These are phyloP conservation scores for Phalera bucephala DNA, from an alignment of 2,888 invertebrate genomes.

Conservation along the genomic window DNA sequence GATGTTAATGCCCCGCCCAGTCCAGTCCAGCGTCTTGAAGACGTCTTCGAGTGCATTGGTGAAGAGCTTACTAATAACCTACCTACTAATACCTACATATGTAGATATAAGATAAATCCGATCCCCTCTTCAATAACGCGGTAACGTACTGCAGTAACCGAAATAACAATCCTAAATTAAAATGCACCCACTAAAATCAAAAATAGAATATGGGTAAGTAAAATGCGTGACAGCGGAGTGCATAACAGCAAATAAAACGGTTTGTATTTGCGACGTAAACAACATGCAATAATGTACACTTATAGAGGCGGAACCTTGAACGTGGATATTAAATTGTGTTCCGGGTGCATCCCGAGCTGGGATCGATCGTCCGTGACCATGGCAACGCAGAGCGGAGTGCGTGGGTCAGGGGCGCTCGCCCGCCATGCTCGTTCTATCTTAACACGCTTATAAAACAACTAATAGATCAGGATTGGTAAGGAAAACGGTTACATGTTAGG, in stretches of 20 bases:
- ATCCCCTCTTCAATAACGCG: conserved; percentile 1
- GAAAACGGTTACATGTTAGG: too few species aligned
- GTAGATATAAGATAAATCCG: too few species aligned
- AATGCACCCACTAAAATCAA: conserved; percentile 1
- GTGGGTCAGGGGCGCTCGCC: conserved; percentile 64
- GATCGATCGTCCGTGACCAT: conserved; percentile 79
- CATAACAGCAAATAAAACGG: background rate
- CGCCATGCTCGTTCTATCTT: background rate
- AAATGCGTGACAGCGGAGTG: background rate
- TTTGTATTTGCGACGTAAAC: background rate
- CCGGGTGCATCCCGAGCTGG: conserved; percentile 61
- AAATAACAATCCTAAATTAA: conserved; percentile 9
- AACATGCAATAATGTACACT: conserved; percentile 5
- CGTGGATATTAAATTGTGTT: conserved; percentile 38
- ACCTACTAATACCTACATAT: too few species aligned
- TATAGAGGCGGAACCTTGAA: conserved; percentile 35
- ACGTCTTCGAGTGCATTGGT: too few species aligned
- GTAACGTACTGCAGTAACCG: background rate
- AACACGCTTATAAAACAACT: background rate
- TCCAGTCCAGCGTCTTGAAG: too few species aligned
- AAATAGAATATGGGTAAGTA: conserved; percentile 2
- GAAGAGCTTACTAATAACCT: too few species aligned
- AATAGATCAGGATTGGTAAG: background rate
- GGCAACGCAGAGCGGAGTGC: conserved; percentile 62
- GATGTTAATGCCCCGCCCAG: too few species aligned